Evolutionary conservation across 35 echinoderm and acorn worm genomes (phyloP).

Genomic region (Heliocidaris erythrogramma): DNA sequence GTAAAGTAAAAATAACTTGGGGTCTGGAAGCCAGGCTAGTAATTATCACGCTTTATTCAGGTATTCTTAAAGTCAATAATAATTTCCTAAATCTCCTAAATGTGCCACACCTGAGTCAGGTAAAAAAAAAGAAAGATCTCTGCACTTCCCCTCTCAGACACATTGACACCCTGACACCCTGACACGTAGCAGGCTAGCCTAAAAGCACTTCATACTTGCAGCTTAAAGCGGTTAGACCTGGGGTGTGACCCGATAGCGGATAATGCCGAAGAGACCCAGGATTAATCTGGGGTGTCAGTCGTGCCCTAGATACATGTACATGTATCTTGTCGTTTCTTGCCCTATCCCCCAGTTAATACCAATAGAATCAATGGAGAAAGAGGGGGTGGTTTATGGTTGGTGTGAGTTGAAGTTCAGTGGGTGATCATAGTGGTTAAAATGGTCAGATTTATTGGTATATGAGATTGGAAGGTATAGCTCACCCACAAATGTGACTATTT

Average conservation of each 20-base stretch:
- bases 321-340: not conserved
- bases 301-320: not conserved
- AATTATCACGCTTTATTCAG: not conserved
- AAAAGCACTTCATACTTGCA: not conserved
- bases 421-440: not conserved
- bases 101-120: not conserved
- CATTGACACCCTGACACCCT: not conserved
- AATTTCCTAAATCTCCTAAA: not conserved
- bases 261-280: not conserved
- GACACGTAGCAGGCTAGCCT: not conserved
- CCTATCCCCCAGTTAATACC: not conserved
- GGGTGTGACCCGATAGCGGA: not conserved
- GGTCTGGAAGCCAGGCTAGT: not conserved
- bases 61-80: not conserved
- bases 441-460: too few relatives aligned
- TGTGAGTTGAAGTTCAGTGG: not conserved
- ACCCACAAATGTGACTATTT: not conserved
- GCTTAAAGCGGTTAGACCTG: not conserved
- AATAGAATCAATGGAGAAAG: not conserved
- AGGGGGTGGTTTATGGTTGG: not conserved
- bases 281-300: not conserved
- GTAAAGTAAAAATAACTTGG: not conserved
- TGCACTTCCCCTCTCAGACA: not conserved
- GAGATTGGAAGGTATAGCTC: not conserved
- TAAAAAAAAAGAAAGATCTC: not conserved